Evolutionary conservation across 1,140 invertebrate genomes (phyloP).

Genomic region (Drosophila busckii): DNA sequence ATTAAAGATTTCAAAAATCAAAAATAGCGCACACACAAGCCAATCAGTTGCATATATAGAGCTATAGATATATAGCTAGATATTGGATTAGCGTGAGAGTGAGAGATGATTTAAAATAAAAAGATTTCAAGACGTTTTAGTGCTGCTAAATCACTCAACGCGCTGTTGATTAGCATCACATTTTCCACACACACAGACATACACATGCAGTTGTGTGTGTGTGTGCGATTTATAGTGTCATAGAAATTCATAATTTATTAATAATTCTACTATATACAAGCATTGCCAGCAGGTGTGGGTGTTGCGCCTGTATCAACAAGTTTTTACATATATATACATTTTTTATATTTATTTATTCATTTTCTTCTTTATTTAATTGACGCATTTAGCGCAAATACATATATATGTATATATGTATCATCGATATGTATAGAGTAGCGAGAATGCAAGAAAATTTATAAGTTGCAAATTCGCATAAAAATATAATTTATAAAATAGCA

Average conservation of each 20-base stretch:
- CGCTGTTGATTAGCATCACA: conserved; percentile 32
- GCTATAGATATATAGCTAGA: neutral
- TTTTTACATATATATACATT: conserved; percentile 12
- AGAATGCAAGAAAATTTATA: conserved; percentile 12
- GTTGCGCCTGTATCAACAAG: conserved; percentile 10
- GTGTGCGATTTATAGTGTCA: conserved; percentile 54
- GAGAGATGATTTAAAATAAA: conserved; percentile 19
- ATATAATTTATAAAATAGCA: too few species aligned
- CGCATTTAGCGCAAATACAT: conserved; percentile 58
- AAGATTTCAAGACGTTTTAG: neutral
- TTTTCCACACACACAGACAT: neutral
- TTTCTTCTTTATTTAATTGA: conserved; percentile 61
- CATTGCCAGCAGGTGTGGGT: conserved; percentile 28
- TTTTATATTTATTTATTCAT: conserved; percentile 16
- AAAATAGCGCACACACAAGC: conserved; percentile 20
- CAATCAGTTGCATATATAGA: neutral
- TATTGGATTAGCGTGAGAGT: conserved; percentile 24
- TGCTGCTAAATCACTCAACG: conserved; percentile 46
- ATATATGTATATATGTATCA: conserved; percentile 27
- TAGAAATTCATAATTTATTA: conserved; percentile 67
- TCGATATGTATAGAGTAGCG: too few species aligned
- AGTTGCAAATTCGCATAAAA: too few species aligned
- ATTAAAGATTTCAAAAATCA: conserved; percentile 20
- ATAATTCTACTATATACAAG: conserved; percentile 43
- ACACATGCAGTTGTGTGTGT: conserved; percentile 13